Evolutionary conservation across 2,797 vertebrate species (phyloP), one percentile per base, ranked within the genome.

Genomic region (Eremophila alpestris): DNA sequence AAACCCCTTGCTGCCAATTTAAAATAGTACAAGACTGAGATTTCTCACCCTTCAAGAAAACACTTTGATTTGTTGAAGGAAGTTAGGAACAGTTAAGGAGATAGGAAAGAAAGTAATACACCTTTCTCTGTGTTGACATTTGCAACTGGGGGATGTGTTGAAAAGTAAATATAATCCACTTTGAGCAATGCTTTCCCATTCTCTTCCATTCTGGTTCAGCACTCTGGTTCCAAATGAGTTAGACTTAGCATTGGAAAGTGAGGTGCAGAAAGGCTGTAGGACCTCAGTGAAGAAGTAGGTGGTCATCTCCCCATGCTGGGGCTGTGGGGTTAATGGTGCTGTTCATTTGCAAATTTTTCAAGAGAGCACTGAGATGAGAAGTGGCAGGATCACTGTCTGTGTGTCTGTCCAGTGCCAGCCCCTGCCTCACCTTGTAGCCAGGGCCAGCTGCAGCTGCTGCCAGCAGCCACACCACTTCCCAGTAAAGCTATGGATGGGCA

Each of bases 11-110:
- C 71, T 93, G 79, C 40, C 51, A 75, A 69, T 94, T 91, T 94
- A 81, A 92, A 95, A 62, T 81, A 71, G 69, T 64, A 87, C 0
- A 1, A 89, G 70, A 68, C 75, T 87, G 76, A 92, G 73, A 89
- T 91, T 89, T 93, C 92, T 85, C 76, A 93, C 62, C 84, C 82
- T 91, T 90, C 71, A 90, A 71, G 89, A 94, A 95, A 73, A 65
- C 62, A 52, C 75, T 94, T 88, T 78, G 78, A 78, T 94, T 93
- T 85, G 75, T 64, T 91, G 81, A 92, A 87, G 40, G 49, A 83
- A 85, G 30, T 36, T 75, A 81, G 69, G 46, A 94, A 62, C 49
- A 69, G 64, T 75, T 87, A 89, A 85, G 56, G 80, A 83, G 82
- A 65, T n/a, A 78, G 75, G 73, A 78, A 90, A 69, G 60, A 87